phyloP scores from a whole-genome alignment of 2,113 vertebrate genomes.

The Bagarius yarrelli region DNA sequence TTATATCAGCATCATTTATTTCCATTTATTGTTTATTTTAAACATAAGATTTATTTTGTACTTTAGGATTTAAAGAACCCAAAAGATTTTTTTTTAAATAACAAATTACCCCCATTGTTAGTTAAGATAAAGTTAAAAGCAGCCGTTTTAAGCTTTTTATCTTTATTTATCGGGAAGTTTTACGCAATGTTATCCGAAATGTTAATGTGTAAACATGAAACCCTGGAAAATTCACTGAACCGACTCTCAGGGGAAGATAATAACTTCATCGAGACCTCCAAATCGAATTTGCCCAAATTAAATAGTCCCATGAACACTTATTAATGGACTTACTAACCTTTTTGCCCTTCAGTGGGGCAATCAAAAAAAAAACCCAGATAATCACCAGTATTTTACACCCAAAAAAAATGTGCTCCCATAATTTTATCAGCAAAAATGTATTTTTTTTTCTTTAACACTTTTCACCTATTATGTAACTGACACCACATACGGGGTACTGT shows the following conservation, averaged over 20 bases:
- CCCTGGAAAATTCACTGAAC: neutral
- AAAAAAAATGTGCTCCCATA: too few relatives aligned
- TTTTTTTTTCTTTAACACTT: too few relatives aligned
- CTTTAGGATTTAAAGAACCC: neutral
- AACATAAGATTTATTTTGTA: neutral
- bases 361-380: too few relatives aligned
- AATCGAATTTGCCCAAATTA: slow-evolving; percentile 6
- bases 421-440: too few relatives aligned
- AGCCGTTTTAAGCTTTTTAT: neutral
- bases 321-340: slow-evolving; percentile 4
- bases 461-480: neutral
- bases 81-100: too few relatives aligned
- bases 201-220: neutral
- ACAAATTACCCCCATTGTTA: too few relatives aligned
- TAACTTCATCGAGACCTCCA: neutral
- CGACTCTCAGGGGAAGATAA: slow-evolving; percentile 2
- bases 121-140: too few relatives aligned
- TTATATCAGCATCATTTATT: neutral
- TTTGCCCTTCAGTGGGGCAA: neutral
- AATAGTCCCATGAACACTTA: slow-evolving; percentile 10
- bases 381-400: too few relatives aligned
- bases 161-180: neutral
- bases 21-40: neutral
- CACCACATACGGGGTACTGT: neutral
- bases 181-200: neutral